phyloP scores from a whole-genome alignment of 2,113 vertebrate species.

The Rostratula benghalensis region DNA sequence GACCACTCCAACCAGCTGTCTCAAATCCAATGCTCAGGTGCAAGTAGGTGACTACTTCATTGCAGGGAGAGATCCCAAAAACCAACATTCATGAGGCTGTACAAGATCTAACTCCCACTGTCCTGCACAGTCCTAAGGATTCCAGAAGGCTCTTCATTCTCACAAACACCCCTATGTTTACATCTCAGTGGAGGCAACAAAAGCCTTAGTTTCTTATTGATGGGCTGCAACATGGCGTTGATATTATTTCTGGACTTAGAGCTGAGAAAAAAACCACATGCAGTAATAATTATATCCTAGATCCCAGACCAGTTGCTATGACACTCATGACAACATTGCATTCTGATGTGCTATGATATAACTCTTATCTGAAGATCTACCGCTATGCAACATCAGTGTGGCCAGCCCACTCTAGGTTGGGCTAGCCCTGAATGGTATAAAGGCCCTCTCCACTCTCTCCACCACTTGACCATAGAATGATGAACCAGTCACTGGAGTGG shows the following conservation, averaged over 20 bases:
- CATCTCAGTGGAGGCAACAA: not conserved
- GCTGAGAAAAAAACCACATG: not conserved
- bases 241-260: not conserved
- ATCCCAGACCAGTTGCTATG: not conserved
- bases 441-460: not conserved
- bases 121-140: not conserved
- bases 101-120: fast-evolving
- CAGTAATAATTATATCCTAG: not conserved
- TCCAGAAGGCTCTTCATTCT: not conserved
- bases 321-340: not conserved
- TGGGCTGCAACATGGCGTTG: not conserved
- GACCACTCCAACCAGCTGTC: fast-evolving
- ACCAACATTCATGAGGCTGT: not conserved
- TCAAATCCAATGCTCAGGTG: not conserved
- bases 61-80: not conserved
- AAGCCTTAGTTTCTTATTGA: not conserved
- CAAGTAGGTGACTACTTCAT: not conserved
- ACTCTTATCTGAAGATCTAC: not conserved
- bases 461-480: not conserved
- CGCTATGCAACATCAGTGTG: fast-evolving
- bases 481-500: not conserved
- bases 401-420: not conserved
- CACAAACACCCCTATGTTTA: not conserved
- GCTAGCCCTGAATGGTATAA: not conserved
- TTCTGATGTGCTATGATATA: not conserved